phyloP scores from a whole-genome alignment of 2,797 vertebrate genomes.

The Hoplostethus mediterraneus region DNA sequence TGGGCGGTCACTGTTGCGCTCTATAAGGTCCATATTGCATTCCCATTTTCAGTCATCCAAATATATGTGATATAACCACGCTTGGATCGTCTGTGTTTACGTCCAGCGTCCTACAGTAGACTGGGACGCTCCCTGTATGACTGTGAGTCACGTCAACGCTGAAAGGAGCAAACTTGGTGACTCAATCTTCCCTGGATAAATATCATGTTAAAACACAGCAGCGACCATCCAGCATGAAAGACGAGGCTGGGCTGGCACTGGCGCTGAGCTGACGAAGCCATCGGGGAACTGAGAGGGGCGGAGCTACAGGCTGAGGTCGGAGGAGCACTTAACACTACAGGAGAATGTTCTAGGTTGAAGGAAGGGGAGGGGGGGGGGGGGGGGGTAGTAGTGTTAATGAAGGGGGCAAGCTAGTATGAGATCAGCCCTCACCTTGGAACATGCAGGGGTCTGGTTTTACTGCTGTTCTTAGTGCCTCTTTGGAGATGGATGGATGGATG shows the following conservation, averaged over 20 bases:
- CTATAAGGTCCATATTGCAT: too few species aligned
- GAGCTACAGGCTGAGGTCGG: slow-evolving; percentile 26
- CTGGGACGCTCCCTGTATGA: not conserved
- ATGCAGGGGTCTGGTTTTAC: slow-evolving; percentile 55
- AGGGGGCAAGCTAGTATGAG: slow-evolving; percentile 62
- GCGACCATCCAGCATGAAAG: not conserved
- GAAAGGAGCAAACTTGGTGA: not conserved
- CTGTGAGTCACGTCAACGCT: not conserved
- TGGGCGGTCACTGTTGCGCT: too few species aligned
- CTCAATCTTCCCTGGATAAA: not conserved
- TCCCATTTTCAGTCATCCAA: too few species aligned
- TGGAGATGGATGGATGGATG: not conserved
- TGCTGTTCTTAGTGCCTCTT: slow-evolving; percentile 42
- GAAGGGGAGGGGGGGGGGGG: not conserved
- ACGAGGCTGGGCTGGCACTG: not conserved
- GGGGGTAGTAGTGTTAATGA: slow-evolving; percentile 53
- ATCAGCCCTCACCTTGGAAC: slow-evolving; percentile 69
- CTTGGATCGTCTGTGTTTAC: too few species aligned
- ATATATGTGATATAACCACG: too few species aligned
- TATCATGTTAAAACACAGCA: not conserved
- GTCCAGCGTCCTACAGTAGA: too few species aligned
- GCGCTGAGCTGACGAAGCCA: not conserved
- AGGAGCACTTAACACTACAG: slow-evolving; percentile 60
- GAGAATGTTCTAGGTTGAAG: slow-evolving; percentile 46
- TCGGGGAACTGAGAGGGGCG: slow-evolving; percentile 1